Evolutionary conservation across 23 tunicate genomes (phyloP).

Genomic region (Trididemnum miniatum): DNA sequence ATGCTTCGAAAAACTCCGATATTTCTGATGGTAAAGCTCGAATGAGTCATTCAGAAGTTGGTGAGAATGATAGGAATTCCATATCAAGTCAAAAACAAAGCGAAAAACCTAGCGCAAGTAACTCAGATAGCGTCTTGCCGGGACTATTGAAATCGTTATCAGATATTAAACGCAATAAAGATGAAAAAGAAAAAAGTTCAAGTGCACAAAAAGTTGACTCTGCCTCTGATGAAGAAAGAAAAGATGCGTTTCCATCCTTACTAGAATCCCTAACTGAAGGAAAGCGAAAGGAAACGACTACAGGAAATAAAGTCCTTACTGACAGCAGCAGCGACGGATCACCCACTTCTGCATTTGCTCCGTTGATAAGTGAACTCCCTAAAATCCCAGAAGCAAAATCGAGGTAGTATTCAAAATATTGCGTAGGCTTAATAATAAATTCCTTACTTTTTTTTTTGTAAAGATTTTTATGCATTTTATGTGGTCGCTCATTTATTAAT

Average conservation of each 20-base stretch:
- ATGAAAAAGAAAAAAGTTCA: background rate
- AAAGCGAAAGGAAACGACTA: background rate
- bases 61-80: background rate
- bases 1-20: too few relatives aligned
- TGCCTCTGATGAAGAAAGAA: background rate
- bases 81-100: background rate
- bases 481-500: too few relatives aligned
- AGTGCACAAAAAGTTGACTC: background rate
- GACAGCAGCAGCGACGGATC: conserved; percentile 10
- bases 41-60: background rate
- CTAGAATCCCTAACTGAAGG: conserved; percentile 47
- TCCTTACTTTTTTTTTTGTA: too few relatives aligned
- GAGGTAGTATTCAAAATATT: too few relatives aligned
- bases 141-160: background rate
- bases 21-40: too few relatives aligned
- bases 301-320: background rate
- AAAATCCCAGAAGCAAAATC: conserved; percentile 26
- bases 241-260: conserved; percentile 40
- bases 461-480: too few relatives aligned
- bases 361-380: conserved; percentile 66
- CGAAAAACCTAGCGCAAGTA: background rate
- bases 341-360: conserved; percentile 29
- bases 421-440: too few relatives aligned
- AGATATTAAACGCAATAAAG: background rate
- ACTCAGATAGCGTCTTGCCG: background rate